Evolutionary conservation across 1,140 invertebrate species (phyloP), one percentile per base, ranked within the genome.

Genomic region (Sitophilus oryzae): DNA sequence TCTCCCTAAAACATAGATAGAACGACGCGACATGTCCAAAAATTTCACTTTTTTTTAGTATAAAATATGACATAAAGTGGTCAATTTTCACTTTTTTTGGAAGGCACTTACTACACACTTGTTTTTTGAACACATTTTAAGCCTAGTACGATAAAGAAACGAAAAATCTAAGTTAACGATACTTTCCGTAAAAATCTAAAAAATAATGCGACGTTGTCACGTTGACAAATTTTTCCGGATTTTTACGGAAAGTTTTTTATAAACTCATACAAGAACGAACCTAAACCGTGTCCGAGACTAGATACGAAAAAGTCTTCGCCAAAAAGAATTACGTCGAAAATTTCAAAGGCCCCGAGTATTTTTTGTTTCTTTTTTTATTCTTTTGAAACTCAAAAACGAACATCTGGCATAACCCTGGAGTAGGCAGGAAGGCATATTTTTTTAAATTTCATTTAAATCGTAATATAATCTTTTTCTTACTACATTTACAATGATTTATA

Each of bases 81-180:
- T 70, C 67, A 67, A 62, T 30, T 30, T 30, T n/a, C 36, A 58
- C 44, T 56, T 56, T 62, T 61, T 68, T 69, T 70, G 64, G 67
- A 71, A 71, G 70, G 70, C 70, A 71, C 70, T 71, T 71, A 68
- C 70, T 71, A 71, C 70, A 66, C 70, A 66, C 63, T 52, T 56
- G 45, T 44, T 68, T 71, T 71, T 71, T 69, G 70, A 71, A 71
- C 70, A 71, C 70, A 71, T 71, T 58, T 58, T 66, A 30, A 70
- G 68, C 70, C 68, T 71, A 71, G 70, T 68, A 59, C 52, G 35
- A 15, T 18, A 20, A 49, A 35, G 62, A 47, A 66, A 55, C 19
- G 5, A 44, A 65, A 56, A 38, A 45, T 34, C 22, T 20, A 52
- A 58, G 59, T 54, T 36, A 45, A 56, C n/a, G 16, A 45, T 4